Evolutionary conservation across 2,113 vertebrate genomes (phyloP).

Genomic region (Callithrix jacchus): DNA sequence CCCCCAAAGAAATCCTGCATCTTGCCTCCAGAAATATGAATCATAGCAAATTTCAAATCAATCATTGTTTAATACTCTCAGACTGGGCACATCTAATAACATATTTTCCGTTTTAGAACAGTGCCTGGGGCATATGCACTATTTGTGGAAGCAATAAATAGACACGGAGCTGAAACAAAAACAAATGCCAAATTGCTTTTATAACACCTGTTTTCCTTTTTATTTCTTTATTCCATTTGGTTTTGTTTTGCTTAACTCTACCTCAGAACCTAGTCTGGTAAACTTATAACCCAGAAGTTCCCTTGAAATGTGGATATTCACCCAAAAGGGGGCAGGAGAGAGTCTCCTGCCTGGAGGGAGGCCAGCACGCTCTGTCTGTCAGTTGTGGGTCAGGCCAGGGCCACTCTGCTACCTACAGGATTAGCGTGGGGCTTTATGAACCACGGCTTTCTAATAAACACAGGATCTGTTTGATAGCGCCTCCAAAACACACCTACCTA

Average conservation of each 20-base stretch:
- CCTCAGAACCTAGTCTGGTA: not conserved
- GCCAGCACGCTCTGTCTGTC: fast-evolving
- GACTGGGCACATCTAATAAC: not conserved
- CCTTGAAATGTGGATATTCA: not conserved
- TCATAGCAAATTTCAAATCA: not conserved
- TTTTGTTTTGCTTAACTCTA: not conserved
- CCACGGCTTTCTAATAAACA: not conserved
- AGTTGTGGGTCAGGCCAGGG: too few species aligned
- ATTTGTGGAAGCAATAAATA: not conserved
- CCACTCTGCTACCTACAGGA: not conserved
- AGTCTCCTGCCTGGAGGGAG: not conserved
- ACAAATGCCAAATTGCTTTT: not conserved
- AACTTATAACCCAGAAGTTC: not conserved
- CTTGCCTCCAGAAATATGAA: not conserved
- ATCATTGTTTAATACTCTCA: not conserved
- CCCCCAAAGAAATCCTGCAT: not conserved
- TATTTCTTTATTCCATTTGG: not conserved
- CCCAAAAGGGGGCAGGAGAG: constrained; percentile 24
- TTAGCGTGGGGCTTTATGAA: not conserved
- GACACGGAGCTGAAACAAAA: not conserved
- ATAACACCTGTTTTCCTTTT: not conserved
- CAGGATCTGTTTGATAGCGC: not conserved
- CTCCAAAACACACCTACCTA: not conserved
- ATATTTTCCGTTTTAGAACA: not conserved
- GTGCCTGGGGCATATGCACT: not conserved